phyloP scores from a whole-genome alignment of 2,888 invertebrate genomes.

The Serripes groenlandicus region DNA sequence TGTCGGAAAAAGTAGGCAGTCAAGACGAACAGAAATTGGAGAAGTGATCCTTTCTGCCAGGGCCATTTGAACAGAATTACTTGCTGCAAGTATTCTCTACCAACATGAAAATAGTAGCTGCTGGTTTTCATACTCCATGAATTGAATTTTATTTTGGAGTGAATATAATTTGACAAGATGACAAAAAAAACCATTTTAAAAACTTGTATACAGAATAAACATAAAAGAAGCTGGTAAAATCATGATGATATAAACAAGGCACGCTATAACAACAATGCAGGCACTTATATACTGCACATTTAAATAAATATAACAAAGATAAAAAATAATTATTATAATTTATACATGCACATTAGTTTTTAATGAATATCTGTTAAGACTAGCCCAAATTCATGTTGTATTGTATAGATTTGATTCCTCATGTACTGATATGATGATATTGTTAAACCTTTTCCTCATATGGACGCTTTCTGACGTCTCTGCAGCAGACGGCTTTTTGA shows the following conservation, averaged over 20 bases:
- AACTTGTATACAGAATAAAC: neutral
- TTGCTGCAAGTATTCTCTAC: too few relatives aligned
- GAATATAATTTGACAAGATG: neutral
- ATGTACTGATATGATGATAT: too few relatives aligned
- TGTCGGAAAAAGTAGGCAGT: too few relatives aligned
- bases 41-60: too few relatives aligned
- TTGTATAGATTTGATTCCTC: too few relatives aligned
- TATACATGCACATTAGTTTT: too few relatives aligned
- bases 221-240: conserved; percentile 26
- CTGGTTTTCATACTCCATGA: neutral
- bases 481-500: neutral
- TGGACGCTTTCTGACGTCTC: neutral
- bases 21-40: too few relatives aligned
- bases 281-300: neutral
- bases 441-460: too few relatives aligned
- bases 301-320: conserved; percentile 27
- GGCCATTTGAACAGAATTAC: too few relatives aligned
- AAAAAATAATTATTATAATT: conserved; percentile 12
- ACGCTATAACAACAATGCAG: conserved; percentile 28
- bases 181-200: neutral
- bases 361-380: too few relatives aligned
- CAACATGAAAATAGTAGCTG: too few relatives aligned
- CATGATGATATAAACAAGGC: conserved; percentile 43
- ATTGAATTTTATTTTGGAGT: neutral
- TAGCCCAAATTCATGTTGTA: too few relatives aligned